Evolutionary conservation across 2,888 invertebrate genomes (phyloP), one percentile per base, ranked within the genome.

Genomic region (Petrolisthes cinctipes): DNA sequence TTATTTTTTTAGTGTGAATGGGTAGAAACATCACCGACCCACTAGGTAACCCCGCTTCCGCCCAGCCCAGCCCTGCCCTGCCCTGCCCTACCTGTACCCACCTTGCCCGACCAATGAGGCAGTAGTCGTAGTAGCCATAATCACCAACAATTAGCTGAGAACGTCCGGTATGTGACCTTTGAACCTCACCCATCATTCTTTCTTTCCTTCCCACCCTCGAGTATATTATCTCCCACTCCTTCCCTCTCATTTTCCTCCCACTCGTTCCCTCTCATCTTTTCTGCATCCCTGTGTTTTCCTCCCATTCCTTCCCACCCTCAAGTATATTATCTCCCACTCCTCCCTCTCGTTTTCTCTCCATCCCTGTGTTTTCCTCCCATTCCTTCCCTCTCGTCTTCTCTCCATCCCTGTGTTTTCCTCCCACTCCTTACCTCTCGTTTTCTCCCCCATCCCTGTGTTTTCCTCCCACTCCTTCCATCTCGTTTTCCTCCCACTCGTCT

Each of bases 121-220:
- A n/a, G n/a, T n/a, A n/a, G n/a, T n/a, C n/a, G 78, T 53, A 37
- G 53, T 78, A 78, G 53, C 78, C 78, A 78, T 78, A 78, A 78
- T 78, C 37, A 78, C 78, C 17, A 53, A 79, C 54, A 79, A 79
- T 79, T 79, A 79, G 79, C 56, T 54, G 6, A n/a, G 56, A 54
- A 79, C 79, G 56, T 79, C 79, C 79, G 79, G 79, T 79, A 79
- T 79, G 79, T 54, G 54, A 79, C 79, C 79, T n/a, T n/a, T n/a
- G n/a, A n/a, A n/a, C 23, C 56, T 56, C 17, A 79, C 79, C 54
- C 23, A 4, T n/a, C 56, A 17, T 17, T n/a, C 7, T n/a, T 20
- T 20, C 73, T 5, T n/a, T 5, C 73, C 7, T n/a, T n/a, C 20
- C 73, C 73, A 7, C 61, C 61, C 61, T 14, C 61, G 14, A 9